Evolutionary conservation across 2,888 invertebrate species (phyloP), one percentile per base, ranked within the genome.

Genomic region (Xylota segnis): DNA sequence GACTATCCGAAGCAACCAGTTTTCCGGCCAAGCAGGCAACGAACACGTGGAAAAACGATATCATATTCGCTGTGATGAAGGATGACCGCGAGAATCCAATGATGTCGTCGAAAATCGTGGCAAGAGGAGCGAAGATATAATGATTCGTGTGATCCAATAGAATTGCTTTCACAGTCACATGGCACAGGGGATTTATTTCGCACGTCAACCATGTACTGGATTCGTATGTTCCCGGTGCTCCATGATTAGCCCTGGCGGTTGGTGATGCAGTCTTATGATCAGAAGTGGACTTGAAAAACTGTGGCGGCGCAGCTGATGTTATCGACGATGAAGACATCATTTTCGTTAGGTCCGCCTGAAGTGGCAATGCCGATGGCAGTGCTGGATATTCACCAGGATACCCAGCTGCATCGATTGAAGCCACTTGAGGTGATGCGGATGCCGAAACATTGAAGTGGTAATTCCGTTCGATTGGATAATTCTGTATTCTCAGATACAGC

Each of bases 91-190:
- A 95, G 88, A 96, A 94, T 1, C 94, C 94, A 23, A 96, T 91
- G 5, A 95, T 91, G 89, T 94, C 92, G 90, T 97, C 96, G 37
- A 96, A 93, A 23, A 96, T 92, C 4, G 95, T 94, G n/a, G 96
- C 96, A 54, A 96, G 91, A 0, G 97, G 97, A 0, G 95, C 95
- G 89, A 97, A 95, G 18, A 97, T 92, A 90, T 97, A 98, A 89
- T 96, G 96, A 90, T 97, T 97, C 4, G 96, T 94, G 87, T 96
- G 97, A 90, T 97, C 97, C 61, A 97, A 93, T 93, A 97, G 94
- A 71, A 97, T 91, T 0, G 96, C 95, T 92, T 98, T 98, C 0
- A 97, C 96, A 0, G 97, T 97, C 1, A 97, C 95, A 88, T 96
- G 95, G 90, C 96, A 96, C 14, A 96, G 90, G 0, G 97, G 96